These are phyloP conservation scores for Polyodon spathula DNA, from an alignment of 2,113 vertebrate genomes.

Conservation along the genomic window DNA sequence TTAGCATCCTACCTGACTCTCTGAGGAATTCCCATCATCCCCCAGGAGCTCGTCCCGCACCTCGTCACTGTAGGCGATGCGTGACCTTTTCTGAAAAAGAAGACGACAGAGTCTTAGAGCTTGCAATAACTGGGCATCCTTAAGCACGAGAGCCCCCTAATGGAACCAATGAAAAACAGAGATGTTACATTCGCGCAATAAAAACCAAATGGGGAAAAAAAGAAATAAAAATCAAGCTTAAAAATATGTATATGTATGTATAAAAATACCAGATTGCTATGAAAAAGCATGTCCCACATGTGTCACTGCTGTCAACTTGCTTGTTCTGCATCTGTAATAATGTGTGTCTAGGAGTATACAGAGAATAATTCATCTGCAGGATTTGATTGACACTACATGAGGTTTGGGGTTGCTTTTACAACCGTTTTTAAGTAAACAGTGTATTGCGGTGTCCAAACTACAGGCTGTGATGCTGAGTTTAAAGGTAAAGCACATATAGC, in stretches of 20 bases:
- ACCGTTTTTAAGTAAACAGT: slow-evolving; percentile 37
- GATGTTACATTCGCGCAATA: slow-evolving; percentile 8
- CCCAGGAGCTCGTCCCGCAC: slow-evolving; percentile 98
- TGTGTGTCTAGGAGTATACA: slow-evolving; percentile 59
- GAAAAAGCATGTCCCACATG: slow-evolving; percentile 63
- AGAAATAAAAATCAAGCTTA: too few species aligned
- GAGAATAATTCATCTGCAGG: slow-evolving; percentile 69
- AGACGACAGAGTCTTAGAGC: slow-evolving; percentile 64
- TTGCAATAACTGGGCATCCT: slow-evolving; percentile 63
- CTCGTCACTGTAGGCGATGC: slow-evolving; percentile 99
- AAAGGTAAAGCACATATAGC: slow-evolving; percentile 47
- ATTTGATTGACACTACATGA: slow-evolving; percentile 56
- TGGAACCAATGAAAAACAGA: slow-evolving; percentile 62
- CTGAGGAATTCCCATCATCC: slow-evolving; percentile 91
- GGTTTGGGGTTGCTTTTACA: slow-evolving; percentile 37
- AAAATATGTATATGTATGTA: too few species aligned
- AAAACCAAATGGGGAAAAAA: neutral
- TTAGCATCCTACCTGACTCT: slow-evolving; percentile 98
- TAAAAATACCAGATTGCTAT: slow-evolving; percentile 64
- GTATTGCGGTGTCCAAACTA: slow-evolving; percentile 46
- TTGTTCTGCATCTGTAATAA: slow-evolving; percentile 61
- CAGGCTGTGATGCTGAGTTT: slow-evolving; percentile 51
- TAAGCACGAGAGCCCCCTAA: slow-evolving; percentile 97
- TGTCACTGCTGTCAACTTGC: slow-evolving; percentile 63
- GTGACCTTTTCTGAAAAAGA: slow-evolving; percentile 96